Conservation (phyloP, 2,888 invertebrate genomes). For the Sisyra terminalis region DNA sequence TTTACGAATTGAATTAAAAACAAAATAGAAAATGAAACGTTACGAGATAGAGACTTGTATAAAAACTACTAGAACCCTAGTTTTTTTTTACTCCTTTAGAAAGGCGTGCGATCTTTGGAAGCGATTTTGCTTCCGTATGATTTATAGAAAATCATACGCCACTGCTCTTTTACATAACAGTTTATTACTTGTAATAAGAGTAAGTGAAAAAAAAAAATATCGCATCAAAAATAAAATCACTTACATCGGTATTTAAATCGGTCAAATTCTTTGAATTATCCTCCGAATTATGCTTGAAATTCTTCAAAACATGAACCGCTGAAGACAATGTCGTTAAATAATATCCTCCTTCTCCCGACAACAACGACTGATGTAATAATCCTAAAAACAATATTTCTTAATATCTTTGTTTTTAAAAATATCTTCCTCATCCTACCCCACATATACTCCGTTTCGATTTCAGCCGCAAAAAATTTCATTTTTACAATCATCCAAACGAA, state of each 20-base stretch:
- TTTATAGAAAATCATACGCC: too few relatives aligned
- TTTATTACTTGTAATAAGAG: neutral
- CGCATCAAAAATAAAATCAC: slow-evolving; percentile 14
- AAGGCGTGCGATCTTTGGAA: too few relatives aligned
- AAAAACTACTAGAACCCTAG: too few relatives aligned
- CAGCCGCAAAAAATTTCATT: slow-evolving; percentile 78
- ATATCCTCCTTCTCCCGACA: slow-evolving; percentile 88
- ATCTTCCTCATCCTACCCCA: slow-evolving; percentile 38
- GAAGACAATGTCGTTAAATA: slow-evolving; percentile 88
- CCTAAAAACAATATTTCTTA: slow-evolving; percentile 20
- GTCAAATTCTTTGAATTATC: slow-evolving; percentile 15
- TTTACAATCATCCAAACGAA: slow-evolving; percentile 85
- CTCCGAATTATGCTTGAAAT: slow-evolving; percentile 27
- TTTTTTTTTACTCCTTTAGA: too few relatives aligned
- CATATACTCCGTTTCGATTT: slow-evolving; percentile 93
- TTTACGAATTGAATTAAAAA: too few relatives aligned
- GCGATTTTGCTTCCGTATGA: too few relatives aligned
- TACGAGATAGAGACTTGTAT: too few relatives aligned
- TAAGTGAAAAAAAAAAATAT: slow-evolving; percentile 9
- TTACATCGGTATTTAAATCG: slow-evolving; percentile 25
- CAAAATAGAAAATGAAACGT: too few relatives aligned
- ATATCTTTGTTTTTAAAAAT: neutral
- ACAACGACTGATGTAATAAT: slow-evolving; percentile 73
- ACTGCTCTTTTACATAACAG: neutral
- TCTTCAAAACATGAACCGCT: slow-evolving; percentile 78